A percentile compares a stretch with the other conserved stretches of the same genome.
These are phyloP conservation scores for Branchinecta lynchi DNA, from an alignment of 1,140 invertebrate species.

Conservation along the genomic window DNA sequence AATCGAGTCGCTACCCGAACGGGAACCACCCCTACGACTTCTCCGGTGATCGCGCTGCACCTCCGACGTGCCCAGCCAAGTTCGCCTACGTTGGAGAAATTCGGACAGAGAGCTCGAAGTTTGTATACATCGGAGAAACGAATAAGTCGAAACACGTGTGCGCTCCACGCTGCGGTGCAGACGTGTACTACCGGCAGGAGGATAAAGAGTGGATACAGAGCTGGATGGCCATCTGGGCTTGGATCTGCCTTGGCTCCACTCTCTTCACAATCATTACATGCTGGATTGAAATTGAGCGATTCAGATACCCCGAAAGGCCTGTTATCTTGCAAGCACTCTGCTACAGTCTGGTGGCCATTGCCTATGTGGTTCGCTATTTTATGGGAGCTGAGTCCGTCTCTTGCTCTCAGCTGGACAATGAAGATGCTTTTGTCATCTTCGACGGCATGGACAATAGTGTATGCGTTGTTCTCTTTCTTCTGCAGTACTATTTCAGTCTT, in stretches of 20 bases:
- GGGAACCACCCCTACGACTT: not conserved
- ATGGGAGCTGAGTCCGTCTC: slow-evolving; percentile 32
- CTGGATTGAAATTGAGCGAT: slow-evolving; percentile 35
- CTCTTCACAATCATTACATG: slow-evolving; percentile 39
- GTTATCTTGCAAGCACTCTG: slow-evolving; percentile 37
- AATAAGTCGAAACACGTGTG: slow-evolving; percentile 29
- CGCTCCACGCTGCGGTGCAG: slow-evolving; percentile 48
- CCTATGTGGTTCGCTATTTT: slow-evolving; percentile 33
- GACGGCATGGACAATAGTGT: slow-evolving; percentile 38
- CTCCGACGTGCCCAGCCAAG: slow-evolving; percentile 33
- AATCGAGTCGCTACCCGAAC: not conserved
- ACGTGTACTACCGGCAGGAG: slow-evolving; percentile 50
- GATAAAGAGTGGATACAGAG: slow-evolving; percentile 34
- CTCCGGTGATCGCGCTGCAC: slow-evolving; percentile 1
- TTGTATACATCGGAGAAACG: slow-evolving; percentile 36
- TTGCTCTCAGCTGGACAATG: slow-evolving; percentile 29
- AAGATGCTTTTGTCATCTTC: slow-evolving; percentile 36
- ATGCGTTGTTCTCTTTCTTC: slow-evolving; percentile 37
- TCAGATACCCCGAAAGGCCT: slow-evolving; percentile 36
- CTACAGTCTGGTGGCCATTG: slow-evolving; percentile 43
- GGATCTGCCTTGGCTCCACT: slow-evolving; percentile 38
- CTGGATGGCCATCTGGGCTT: slow-evolving; percentile 35
- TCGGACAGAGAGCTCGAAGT: slow-evolving; percentile 29
- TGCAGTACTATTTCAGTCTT: slow-evolving; percentile 41
- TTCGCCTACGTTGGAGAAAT: slow-evolving; percentile 34